Base-by-base conservation (phyloP, 2,888 invertebrate species). In the Heliconius ethilla region DNA sequence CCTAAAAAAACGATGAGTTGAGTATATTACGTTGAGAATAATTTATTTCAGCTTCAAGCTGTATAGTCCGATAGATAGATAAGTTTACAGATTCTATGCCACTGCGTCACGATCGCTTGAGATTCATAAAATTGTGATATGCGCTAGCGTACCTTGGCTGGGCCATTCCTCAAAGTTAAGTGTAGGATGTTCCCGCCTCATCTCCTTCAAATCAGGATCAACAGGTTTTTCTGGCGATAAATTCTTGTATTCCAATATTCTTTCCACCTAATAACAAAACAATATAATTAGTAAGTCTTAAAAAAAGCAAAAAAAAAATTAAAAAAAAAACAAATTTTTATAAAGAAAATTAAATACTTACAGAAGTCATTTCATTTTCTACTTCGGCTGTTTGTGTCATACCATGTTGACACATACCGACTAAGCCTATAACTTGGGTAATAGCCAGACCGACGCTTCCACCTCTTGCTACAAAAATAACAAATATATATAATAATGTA, bases 331-430 rank as follows among this genome's bases (percentile, higher is more conserved):
- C 22, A 2, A 9, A 22, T 55, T 55, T 55, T 33, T 55, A 27
- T 27, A 27, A 27, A 27, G 27, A 22, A 18, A 66, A 37, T 63
- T n/a, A 69, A 69, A 75, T 9, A 79, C 94, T 91, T 65, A 98
- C 98, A 0, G 97, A 96, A 0, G 97, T 97, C 97, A 97, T 97
- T 85, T 97, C 96, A 85, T 97, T 97, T 85, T 97, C 97, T 0
- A 97, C 93, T 86, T 98, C 98, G 0, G 98, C 97, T 0, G 97
- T 97, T 86, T 98, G 98, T 45, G 98, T 91, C 95, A 98, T 97
- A 0, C 97, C 97, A 96, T 97, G 98, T 86, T 97, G 97, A 55
- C 96, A 96, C 96, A 97, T 96, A 3, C 96, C 96, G 0, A 96
- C 96, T 67, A 97, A 90, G 0, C 96, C 96, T 15, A 96, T 96